phyloP scores from a whole-genome alignment of 2,797 vertebrate genomes.

The Taenioides sp. region DNA sequence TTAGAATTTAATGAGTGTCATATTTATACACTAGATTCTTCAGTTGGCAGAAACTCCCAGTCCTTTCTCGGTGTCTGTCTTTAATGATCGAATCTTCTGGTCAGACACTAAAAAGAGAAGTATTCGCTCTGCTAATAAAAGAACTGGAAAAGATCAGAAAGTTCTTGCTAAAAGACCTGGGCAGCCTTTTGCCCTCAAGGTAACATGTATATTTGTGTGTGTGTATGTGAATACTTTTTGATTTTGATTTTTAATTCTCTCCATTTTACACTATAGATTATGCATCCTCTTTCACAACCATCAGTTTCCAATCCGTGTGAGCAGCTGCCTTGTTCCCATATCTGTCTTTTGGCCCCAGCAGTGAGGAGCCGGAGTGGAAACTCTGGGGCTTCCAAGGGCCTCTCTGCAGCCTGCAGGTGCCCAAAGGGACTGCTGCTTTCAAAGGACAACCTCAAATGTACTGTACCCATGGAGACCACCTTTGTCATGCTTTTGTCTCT shows the following conservation, averaged over 20 bases:
- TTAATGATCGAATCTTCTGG: slow-evolving; percentile 89
- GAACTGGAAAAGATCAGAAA: slow-evolving; percentile 82
- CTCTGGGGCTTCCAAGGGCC: background rate
- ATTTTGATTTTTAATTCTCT: no score
- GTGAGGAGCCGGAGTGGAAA: background rate
- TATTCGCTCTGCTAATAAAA: slow-evolving; percentile 83
- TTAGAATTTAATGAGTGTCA: background rate
- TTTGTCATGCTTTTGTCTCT: slow-evolving; percentile 82
- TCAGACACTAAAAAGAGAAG: slow-evolving; percentile 84
- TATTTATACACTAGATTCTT: slow-evolving; percentile 73
- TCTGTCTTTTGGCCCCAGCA: slow-evolving; percentile 81
- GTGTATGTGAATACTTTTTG: no score
- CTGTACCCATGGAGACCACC: slow-evolving; percentile 67
- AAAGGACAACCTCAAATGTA: slow-evolving; percentile 75
- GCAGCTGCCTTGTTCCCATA: slow-evolving; percentile 78
- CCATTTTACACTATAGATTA: slow-evolving; percentile 70
- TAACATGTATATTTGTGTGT: slow-evolving; percentile 28
- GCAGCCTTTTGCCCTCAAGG: slow-evolving; percentile 88
- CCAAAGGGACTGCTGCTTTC: slow-evolving; percentile 77
- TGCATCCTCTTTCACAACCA: slow-evolving; percentile 83
- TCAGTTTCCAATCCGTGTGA: slow-evolving; percentile 73
- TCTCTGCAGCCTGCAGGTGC: slow-evolving; percentile 80
- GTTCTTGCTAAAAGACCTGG: slow-evolving; percentile 85
- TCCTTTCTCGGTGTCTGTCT: slow-evolving; percentile 84
- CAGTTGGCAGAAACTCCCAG: slow-evolving; percentile 81